Percentiles rank a stretch among this genome's conserved stretches.
Evolutionary conservation across 37 sponge, comb jelly and placozoan genomes (phyloP).

Genomic region (Petrosia ficiformis): DNA sequence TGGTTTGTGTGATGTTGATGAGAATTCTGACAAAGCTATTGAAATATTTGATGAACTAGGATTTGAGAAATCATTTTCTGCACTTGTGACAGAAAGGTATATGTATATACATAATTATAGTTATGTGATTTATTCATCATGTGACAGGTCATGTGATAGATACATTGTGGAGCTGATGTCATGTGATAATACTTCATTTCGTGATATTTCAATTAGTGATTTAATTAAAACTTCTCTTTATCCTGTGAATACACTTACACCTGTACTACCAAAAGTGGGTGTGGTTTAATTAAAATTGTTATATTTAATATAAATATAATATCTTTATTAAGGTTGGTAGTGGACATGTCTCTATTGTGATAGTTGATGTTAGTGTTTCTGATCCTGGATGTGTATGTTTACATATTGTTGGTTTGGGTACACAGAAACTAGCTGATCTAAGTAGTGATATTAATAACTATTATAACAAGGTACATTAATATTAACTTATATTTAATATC

Average conservation of each 20-base stretch:
- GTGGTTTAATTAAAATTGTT: neutral
- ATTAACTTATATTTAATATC: neutral
- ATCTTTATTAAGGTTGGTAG: neutral
- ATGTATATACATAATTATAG: neutral
- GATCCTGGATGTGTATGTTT: neutral
- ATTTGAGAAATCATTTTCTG: neutral
- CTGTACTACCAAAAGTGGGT: neutral
- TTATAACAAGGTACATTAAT: neutral
- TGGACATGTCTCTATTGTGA: neutral
- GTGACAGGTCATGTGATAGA: too few species aligned
- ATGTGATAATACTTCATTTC: neutral
- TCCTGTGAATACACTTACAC: neutral
- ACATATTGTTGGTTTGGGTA: neutral
- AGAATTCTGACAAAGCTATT: neutral
- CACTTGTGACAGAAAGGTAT: neutral
- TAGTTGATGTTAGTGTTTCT: neutral
- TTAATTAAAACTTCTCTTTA: neutral
- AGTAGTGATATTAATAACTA: neutral
- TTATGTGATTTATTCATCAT: neutral
- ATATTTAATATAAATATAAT: neutral
- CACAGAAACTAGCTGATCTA: neutral
- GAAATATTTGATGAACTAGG: neutral
- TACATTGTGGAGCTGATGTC: neutral
- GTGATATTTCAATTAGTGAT: neutral
- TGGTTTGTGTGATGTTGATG: neutral